These are phyloP conservation scores for Lichenostomus cassidix DNA, from an alignment of 2,113 vertebrate genomes.

Conservation along the genomic window DNA sequence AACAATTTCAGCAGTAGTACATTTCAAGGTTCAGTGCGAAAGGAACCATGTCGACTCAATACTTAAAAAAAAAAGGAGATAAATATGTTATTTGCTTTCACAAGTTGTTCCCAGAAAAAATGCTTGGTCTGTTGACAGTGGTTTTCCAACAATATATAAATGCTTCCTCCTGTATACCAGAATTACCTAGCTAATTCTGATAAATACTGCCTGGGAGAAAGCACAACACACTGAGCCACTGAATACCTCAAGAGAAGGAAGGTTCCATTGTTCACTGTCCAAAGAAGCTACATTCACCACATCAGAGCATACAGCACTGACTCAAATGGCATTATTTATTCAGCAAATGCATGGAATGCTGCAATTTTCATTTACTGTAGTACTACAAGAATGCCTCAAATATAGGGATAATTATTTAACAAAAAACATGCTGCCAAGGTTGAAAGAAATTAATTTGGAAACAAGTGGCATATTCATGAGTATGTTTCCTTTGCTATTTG, in stretches of 20 bases:
- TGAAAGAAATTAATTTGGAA: slow-evolving; percentile 65
- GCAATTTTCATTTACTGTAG: background rate
- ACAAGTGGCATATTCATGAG: slow-evolving; percentile 61
- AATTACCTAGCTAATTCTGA: background rate
- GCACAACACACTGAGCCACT: background rate
- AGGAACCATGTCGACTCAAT: background rate
- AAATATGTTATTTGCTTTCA: background rate
- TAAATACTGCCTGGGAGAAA: background rate
- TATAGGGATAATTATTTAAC: slow-evolving; percentile 51
- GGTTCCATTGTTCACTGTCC: background rate
- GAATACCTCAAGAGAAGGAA: background rate
- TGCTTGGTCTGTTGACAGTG: background rate
- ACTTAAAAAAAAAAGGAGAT: background rate
- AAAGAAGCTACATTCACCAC: background rate
- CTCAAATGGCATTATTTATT: background rate
- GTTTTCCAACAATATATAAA: background rate
- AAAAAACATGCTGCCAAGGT: slow-evolving; percentile 40
- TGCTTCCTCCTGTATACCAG: background rate
- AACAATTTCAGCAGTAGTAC: background rate
- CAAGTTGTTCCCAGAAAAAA: background rate
- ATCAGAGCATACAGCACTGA: background rate
- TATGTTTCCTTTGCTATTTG: slow-evolving; percentile 44
- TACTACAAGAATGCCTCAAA: slow-evolving; percentile 24
- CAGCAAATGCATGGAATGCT: background rate
- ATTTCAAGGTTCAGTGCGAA: background rate